Conservation (phyloP, 2,113 vertebrate genomes). For the Eretmochelys imbricata region DNA sequence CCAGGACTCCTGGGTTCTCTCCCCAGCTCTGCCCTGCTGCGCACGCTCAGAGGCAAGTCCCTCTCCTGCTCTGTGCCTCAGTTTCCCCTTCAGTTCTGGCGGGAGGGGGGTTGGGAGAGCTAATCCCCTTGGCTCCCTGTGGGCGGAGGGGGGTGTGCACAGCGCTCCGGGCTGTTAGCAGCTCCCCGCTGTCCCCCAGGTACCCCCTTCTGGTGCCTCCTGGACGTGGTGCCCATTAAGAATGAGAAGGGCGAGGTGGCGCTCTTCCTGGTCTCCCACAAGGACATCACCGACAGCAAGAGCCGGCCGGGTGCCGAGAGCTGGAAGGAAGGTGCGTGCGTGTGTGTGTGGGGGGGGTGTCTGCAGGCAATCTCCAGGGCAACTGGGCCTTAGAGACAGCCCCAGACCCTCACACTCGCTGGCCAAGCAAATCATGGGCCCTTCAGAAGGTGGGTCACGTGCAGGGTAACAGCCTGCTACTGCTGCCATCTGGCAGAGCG, state of each 20-base stretch:
- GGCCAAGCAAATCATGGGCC: neutral
- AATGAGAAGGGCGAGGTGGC: conserved; percentile 94
- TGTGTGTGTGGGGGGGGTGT: neutral
- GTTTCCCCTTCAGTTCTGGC: neutral
- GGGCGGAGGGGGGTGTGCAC: neutral
- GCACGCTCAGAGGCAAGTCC: neutral
- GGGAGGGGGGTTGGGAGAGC: no score
- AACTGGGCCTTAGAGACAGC: neutral
- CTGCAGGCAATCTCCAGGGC: neutral
- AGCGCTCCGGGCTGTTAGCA: neutral
- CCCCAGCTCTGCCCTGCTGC: neutral
- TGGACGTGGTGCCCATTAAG: conserved; percentile 94
- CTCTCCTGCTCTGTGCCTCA: neutral
- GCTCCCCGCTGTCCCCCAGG: conserved; percentile 71
- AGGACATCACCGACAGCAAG: conserved; percentile 92
- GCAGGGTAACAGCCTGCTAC: neutral
- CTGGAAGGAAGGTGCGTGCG: conserved; percentile 78
- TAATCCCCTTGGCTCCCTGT: neutral
- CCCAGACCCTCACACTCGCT: neutral
- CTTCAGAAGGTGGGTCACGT: neutral
- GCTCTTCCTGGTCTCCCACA: conserved; percentile 91
- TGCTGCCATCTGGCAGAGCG: neutral
- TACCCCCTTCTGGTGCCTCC: conserved; percentile 91
- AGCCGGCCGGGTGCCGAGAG: conserved; percentile 82
- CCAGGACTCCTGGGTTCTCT: neutral